phyloP scores from a whole-genome alignment of 1,140 invertebrate species.

The Papilio dardanus region DNA sequence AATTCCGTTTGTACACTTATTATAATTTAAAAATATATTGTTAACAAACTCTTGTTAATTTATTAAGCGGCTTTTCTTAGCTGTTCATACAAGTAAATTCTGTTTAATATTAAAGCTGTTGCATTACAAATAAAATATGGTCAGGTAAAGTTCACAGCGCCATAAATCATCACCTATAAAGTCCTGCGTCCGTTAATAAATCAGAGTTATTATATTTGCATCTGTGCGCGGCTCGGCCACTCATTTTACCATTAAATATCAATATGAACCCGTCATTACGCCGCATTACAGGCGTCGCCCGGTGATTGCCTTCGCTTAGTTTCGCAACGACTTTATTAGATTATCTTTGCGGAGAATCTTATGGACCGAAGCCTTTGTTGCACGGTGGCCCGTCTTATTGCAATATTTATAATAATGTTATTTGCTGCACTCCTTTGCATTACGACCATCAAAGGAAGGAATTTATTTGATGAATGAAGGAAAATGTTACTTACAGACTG shows the following conservation, averaged over 20 bases:
- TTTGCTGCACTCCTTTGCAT: neutral
- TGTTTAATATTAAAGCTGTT: neutral
- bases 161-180: slow-evolving; percentile 41
- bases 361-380: slow-evolving; percentile 1
- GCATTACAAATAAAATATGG: neutral
- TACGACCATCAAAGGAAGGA: neutral
- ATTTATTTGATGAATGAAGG: neutral
- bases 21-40: too few relatives aligned
- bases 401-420: slow-evolving; percentile 12
- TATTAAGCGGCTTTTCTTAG: too few relatives aligned
- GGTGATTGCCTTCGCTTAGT: slow-evolving; percentile 42
- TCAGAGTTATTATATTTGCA: slow-evolving; percentile 53
- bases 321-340: slow-evolving; percentile 42
- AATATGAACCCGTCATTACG: slow-evolving; percentile 46
- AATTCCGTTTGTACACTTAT: too few relatives aligned
- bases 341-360: slow-evolving; percentile 33
- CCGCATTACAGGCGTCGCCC: slow-evolving; percentile 39
- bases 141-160: slow-evolving; percentile 37
- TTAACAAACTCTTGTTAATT: too few relatives aligned
- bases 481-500: neutral
- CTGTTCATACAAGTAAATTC: neutral
- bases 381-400: slow-evolving; percentile 31
- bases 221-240: slow-evolving; percentile 34
- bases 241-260: slow-evolving; percentile 50
- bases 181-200: slow-evolving; percentile 41